These are phyloP conservation scores for Oegoconia quadripuncta DNA, from an alignment of 2,888 invertebrate species.

Conservation along the genomic window DNA sequence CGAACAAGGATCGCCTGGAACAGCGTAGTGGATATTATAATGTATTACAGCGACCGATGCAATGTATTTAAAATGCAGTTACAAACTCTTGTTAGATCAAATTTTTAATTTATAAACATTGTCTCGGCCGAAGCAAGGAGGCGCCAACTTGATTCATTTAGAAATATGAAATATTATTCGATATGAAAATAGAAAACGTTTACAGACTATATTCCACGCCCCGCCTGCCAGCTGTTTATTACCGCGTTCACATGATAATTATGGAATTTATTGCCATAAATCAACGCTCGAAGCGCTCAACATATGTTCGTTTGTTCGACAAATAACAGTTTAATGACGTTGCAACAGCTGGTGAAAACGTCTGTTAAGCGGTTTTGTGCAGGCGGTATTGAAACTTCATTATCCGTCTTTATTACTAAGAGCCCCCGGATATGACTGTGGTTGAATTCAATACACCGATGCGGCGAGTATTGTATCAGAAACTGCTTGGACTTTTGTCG, in stretches of 20 bases:
- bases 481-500: not conserved
- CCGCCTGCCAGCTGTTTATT: no score
- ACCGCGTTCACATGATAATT: no score
- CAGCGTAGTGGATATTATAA: not conserved
- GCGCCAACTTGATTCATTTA: constrained; percentile 2
- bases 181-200: not conserved
- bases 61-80: not conserved
- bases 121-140: not conserved
- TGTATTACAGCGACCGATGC: not conserved
- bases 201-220: not conserved
- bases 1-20: constrained; percentile 1
- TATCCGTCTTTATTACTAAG: not conserved
- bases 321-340: not conserved
- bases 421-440: not conserved
- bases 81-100: no score
- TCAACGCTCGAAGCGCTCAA: not conserved
- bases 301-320: not conserved
- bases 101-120: no score
- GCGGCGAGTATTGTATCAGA: not conserved
- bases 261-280: no score
- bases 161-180: not conserved
- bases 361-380: not conserved
- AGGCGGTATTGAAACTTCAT: not conserved
- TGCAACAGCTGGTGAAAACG: not conserved
- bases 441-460: not conserved